Percentiles rank a stretch among this genome's conserved stretches.
phyloP scores from a whole-genome alignment of 1,140 invertebrate genomes.

The Drosophila busckii region DNA sequence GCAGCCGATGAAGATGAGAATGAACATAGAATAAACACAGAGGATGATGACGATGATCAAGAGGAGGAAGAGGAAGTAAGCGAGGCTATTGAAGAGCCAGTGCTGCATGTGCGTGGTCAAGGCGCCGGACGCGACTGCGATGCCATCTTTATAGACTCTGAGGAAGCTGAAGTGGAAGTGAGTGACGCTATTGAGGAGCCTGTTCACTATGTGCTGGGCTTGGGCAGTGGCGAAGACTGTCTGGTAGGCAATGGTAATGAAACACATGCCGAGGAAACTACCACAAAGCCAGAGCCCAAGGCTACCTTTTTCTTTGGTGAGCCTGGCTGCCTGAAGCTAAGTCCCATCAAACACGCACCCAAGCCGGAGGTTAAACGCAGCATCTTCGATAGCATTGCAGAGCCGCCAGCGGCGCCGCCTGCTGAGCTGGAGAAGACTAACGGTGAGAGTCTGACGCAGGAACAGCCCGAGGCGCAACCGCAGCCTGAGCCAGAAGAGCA shows the following conservation, averaged over 20 bases:
- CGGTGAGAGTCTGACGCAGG: slow-evolving; percentile 29
- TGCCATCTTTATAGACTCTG: slow-evolving; percentile 5
- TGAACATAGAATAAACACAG: slow-evolving; percentile 82
- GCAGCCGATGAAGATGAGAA: slow-evolving; percentile 80
- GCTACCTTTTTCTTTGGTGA: slow-evolving; percentile 80
- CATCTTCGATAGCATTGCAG: slow-evolving; percentile 52
- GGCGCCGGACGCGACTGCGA: slow-evolving; percentile 87
- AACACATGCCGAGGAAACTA: slow-evolving; percentile 8
- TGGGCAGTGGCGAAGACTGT: slow-evolving; percentile 86
- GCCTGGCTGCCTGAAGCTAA: slow-evolving; percentile 77
- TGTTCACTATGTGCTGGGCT: slow-evolving; percentile 85
- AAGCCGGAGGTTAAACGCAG: slow-evolving; percentile 54
- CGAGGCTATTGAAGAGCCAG: slow-evolving; percentile 86
- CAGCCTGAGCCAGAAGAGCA: slow-evolving; percentile 1
- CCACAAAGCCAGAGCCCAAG: slow-evolving; percentile 60
- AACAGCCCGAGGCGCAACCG: slow-evolving; percentile 1
- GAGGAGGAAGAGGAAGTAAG: slow-evolving; percentile 82
- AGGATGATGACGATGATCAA: slow-evolving; percentile 83
- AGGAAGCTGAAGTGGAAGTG: slow-evolving; percentile 78
- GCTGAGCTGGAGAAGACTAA: slow-evolving; percentile 44
- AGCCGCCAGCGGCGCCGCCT: background rate
- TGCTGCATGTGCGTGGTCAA: slow-evolving; percentile 86
- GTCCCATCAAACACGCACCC: slow-evolving; percentile 60
- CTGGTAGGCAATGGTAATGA: slow-evolving; percentile 79
- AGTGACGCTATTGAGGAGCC: slow-evolving; percentile 87